Evolutionary conservation across 2,113 vertebrate genomes (phyloP).

Genomic region (Theristicus caerulescens): DNA sequence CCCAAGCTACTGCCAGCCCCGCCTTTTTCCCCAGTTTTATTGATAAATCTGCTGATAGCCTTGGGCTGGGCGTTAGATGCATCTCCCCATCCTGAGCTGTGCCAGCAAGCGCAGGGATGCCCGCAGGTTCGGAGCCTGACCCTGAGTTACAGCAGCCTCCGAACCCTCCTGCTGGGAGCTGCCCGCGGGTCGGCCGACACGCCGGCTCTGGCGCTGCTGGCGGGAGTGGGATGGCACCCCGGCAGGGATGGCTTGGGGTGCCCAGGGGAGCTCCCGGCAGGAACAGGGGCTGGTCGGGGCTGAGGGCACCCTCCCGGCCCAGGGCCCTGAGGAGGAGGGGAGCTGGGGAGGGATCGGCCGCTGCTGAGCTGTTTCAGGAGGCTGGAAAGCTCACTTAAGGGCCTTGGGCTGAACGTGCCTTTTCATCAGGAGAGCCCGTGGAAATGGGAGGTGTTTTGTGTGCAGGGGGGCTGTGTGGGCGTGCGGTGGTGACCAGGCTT

Average conservation of each 20-base stretch:
- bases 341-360: accelerated
- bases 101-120: accelerated
- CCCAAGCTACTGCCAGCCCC: background rate
- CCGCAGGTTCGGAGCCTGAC: accelerated
- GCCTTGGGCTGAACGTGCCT: too few relatives aligned
- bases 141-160: background rate
- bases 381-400: background rate
- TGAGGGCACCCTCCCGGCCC: background rate
- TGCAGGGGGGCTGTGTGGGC: background rate
- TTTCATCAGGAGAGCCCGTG: background rate
- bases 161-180: too few relatives aligned
- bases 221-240: background rate
- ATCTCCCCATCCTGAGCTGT: background rate
- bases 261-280: background rate
- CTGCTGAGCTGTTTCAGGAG: background rate
- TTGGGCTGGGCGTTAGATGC: background rate
- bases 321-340: too few relatives aligned
- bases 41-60: background rate
- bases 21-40: background rate
- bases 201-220: accelerated
- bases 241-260: too few relatives aligned
- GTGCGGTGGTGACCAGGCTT: background rate
- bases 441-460: background rate
- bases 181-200: background rate
- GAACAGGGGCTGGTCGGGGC: background rate